Conservation (phyloP, 2,888 invertebrate genomes). For the Anorthoa munda region DNA sequence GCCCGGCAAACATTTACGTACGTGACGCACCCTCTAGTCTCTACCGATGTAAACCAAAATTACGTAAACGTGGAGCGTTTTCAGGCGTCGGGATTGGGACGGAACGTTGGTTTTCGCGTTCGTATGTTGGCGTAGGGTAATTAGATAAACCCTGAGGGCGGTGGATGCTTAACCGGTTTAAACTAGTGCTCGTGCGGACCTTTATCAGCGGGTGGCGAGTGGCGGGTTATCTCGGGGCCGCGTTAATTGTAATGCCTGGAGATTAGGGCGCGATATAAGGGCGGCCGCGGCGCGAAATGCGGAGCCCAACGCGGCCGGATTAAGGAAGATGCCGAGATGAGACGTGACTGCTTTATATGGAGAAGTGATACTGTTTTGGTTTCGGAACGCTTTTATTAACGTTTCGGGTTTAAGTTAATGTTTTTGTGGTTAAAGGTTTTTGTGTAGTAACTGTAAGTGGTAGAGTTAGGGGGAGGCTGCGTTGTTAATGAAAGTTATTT, state of each 20-base stretch:
- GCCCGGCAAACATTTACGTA: constrained; percentile 85
- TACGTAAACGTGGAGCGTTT: constrained; percentile 79
- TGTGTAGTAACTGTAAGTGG: not conserved
- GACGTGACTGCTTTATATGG: constrained; percentile 71
- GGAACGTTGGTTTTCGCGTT: constrained; percentile 73
- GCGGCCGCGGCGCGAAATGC: constrained; percentile 71
- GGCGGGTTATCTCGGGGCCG: constrained; percentile 89
- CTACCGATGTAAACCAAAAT: constrained; percentile 73
- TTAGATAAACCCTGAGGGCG: constrained; percentile 90
- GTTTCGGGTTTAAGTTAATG: constrained; percentile 6
- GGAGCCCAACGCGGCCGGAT: constrained; percentile 70
- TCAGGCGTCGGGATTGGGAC: constrained; percentile 69
- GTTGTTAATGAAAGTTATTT: no score
- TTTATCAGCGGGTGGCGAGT: constrained; percentile 90
- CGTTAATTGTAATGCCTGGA: constrained; percentile 90
- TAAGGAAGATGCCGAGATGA: constrained; percentile 73
- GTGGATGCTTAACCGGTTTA: constrained; percentile 89
- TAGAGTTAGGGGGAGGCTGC: not conserved
- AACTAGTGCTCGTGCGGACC: constrained; percentile 86
- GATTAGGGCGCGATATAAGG: constrained; percentile 88
- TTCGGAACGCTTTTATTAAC: constrained; percentile 38
- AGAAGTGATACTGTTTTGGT: constrained; percentile 54
- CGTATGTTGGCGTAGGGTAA: constrained; percentile 86
- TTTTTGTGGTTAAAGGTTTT: constrained; percentile 4
- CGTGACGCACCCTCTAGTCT: constrained; percentile 81